Evolutionary conservation across 2,113 vertebrate genomes (phyloP).

Genomic region (Mohoua ochrocephala): DNA sequence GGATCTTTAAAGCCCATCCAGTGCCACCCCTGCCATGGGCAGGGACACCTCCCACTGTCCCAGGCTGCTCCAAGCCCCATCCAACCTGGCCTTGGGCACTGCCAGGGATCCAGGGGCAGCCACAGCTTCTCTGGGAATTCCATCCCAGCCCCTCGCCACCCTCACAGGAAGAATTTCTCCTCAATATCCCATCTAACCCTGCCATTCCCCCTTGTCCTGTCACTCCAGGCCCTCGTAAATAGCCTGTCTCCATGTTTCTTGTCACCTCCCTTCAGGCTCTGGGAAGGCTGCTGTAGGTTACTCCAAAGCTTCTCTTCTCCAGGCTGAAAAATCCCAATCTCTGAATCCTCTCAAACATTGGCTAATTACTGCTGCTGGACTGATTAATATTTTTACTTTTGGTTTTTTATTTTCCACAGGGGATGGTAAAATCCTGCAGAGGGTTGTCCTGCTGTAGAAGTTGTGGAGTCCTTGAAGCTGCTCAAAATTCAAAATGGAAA

Average conservation of each 20-base stretch:
- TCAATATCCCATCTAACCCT: background rate
- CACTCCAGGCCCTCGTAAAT: background rate
- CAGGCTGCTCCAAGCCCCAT: background rate
- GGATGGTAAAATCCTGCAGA: background rate
- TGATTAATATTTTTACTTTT: background rate
- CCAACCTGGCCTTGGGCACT: background rate
- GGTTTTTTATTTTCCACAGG: background rate
- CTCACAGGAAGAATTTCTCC: background rate
- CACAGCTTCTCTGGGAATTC: background rate
- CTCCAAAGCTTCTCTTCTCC: background rate
- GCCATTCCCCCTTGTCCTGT: too few species aligned
- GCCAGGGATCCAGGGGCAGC: background rate
- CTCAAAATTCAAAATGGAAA: background rate
- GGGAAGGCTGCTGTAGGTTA: background rate
- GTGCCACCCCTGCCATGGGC: background rate
- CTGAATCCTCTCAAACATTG: background rate
- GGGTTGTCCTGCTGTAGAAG: accelerated
- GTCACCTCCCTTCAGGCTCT: background rate
- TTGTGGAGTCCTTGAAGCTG: background rate
- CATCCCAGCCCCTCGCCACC: accelerated
- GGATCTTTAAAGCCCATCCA: background rate
- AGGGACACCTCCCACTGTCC: background rate
- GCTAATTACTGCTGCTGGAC: background rate
- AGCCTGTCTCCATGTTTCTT: background rate
- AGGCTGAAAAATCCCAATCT: background rate